A percentile compares a stretch with the other conserved stretches of the same genome.
Evolutionary conservation across 1,140 invertebrate species (phyloP).

Genomic region (Hyles vespertilio): DNA sequence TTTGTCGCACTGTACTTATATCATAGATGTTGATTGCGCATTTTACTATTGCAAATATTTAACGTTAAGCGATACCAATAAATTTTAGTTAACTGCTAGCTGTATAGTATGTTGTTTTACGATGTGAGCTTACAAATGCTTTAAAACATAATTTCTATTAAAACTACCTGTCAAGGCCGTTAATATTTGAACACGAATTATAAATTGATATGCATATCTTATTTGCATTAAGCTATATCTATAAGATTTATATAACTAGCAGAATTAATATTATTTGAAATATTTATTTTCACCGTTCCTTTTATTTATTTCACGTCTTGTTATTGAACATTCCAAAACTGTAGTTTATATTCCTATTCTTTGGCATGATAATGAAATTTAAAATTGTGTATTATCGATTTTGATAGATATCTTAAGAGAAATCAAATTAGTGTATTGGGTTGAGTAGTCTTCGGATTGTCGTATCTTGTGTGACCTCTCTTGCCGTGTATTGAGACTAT

Average conservation of each 20-base stretch:
- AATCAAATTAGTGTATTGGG: too few relatives aligned
- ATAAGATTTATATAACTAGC: too few relatives aligned
- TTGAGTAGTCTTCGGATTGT: too few relatives aligned
- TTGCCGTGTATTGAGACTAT: slow-evolving; percentile 38
- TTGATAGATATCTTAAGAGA: too few relatives aligned
- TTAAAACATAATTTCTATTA: slow-evolving; percentile 38
- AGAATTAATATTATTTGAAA: too few relatives aligned
- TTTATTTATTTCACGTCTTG: too few relatives aligned
- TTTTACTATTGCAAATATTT: slow-evolving; percentile 19
- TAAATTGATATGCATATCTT: slow-evolving; percentile 9
- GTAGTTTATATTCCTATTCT: too few relatives aligned
- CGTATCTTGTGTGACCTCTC: slow-evolving; percentile 22
- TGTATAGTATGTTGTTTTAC: slow-evolving; percentile 34
- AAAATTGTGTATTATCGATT: too few relatives aligned
- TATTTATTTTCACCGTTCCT: too few relatives aligned
- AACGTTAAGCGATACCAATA: background rate
- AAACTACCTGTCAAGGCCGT: slow-evolving; percentile 1
- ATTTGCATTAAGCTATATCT: slow-evolving; percentile 1
- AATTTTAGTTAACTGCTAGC: slow-evolving; percentile 40
- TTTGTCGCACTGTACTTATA: slow-evolving; percentile 25
- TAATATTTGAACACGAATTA: background rate
- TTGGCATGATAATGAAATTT: too few relatives aligned
- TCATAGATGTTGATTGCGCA: slow-evolving; percentile 9
- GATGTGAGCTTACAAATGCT: slow-evolving; percentile 57
- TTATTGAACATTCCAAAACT: too few relatives aligned